Evolutionary conservation across 2,113 vertebrate species (phyloP), one percentile per base, ranked within the genome.

Genomic region (Rhinoderma darwinii): DNA sequence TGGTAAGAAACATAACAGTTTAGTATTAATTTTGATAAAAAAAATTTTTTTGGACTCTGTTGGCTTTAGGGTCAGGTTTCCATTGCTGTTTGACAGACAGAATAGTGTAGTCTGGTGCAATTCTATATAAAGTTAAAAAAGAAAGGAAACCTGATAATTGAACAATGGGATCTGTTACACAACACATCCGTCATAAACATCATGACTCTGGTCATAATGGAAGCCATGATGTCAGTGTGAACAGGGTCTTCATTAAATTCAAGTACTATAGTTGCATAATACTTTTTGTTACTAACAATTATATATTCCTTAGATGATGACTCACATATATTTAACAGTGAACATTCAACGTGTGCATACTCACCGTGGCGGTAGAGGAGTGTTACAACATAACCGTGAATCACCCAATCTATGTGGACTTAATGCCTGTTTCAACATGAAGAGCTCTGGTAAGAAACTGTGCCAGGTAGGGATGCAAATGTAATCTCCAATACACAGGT

Each of bases 181-280:
- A 30, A 76, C 43, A 76, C 8, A 50, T 25, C 1, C 44, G 8
- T 30, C 2, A 9, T 30, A 32, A 30, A 27, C 14, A 15, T n/a
- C 59, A 61, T 59, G 25, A 25, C 2, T n/a, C 7, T 9, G n/a
- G 25, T 9, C 9, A 59, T 54, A 7, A 54, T 2, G 7, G 20
- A 22, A 54, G 7, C 51, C 51, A 54, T 54, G 59, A 32, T 35
- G 30, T 1, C 63, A 35, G 15, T 35, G 63, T 32, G 63, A 35
- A 68, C n/a, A 63, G 27, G n/a, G 27, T 3, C n/a, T 77, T 30
- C n/a, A n/a, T n/a, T n/a, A n/a, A n/a, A n/a, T n/a, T n/a, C n/a
- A n/a, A n/a, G n/a, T n/a, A n/a, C n/a, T n/a, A n/a, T 78, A 54
- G n/a, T 78, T 54, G 27, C 47, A 18, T 51, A 78, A 78, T 78